Conservation (phyloP, 2,797 vertebrate genomes). For the Erpetoichthys calabaricus region DNA sequence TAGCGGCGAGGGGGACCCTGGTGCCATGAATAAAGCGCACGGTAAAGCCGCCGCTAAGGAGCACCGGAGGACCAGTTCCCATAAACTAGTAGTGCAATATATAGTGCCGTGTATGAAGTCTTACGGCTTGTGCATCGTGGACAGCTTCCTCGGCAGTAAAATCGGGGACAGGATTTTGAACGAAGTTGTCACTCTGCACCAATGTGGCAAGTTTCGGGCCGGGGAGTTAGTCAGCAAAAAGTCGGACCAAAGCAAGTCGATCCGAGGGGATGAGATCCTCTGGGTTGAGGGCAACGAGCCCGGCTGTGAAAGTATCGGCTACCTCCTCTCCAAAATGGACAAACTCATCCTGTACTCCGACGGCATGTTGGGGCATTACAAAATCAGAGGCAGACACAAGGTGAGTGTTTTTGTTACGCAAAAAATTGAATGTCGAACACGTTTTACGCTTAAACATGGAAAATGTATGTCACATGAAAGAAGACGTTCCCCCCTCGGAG, state of each 20-base stretch:
- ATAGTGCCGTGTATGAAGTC: slow-evolving; percentile 34
- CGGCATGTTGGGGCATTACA: slow-evolving; percentile 36
- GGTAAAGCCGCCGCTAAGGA: slow-evolving; percentile 16
- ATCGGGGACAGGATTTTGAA: slow-evolving; percentile 31
- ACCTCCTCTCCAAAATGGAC: slow-evolving; percentile 35
- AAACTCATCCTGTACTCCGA: slow-evolving; percentile 35
- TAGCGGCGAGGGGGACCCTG: too few species aligned
- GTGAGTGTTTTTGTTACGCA: slow-evolving; percentile 21
- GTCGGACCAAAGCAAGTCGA: slow-evolving; percentile 18
- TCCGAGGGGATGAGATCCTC: slow-evolving; percentile 30
- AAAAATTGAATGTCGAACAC: neutral
- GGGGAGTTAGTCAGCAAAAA: slow-evolving; percentile 31
- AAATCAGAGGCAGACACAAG: slow-evolving; percentile 41
- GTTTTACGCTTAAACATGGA: neutral
- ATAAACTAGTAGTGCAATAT: slow-evolving; percentile 32
- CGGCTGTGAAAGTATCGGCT: slow-evolving; percentile 33
- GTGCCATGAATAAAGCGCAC: too few species aligned
- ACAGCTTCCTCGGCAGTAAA: slow-evolving; percentile 35
- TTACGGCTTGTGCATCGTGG: slow-evolving; percentile 36
- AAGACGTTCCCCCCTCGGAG: neutral
- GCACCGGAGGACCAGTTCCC: slow-evolving; percentile 20
- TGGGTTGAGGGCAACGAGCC: slow-evolving; percentile 38
- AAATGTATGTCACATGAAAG: neutral
- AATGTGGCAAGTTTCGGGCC: slow-evolving; percentile 27
- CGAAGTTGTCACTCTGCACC: slow-evolving; percentile 31